A percentile compares a stretch with the other conserved stretches of the same genome.
These are phyloP conservation scores for Anser brachyrhynchus DNA, from an alignment of 2,113 vertebrate genomes.

Conservation along the genomic window DNA sequence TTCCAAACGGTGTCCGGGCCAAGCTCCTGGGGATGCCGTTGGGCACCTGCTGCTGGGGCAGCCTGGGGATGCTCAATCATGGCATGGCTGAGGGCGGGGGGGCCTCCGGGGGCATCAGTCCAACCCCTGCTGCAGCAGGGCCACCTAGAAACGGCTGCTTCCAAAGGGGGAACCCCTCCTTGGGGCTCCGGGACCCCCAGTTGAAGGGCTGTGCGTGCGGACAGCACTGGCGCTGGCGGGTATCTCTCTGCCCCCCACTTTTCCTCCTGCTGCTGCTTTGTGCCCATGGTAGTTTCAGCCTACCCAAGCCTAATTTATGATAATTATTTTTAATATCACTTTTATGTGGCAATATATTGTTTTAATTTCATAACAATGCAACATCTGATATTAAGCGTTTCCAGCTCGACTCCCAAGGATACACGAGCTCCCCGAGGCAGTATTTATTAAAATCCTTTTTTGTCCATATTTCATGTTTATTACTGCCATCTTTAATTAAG, in stretches of 20 bases:
- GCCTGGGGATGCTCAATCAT: no score
- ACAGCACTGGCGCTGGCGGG: no score
- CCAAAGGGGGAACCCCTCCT: no score
- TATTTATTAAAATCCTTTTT: conserved; percentile 4
- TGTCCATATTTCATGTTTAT: conserved; percentile 37
- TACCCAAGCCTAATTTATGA: not conserved
- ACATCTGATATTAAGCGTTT: not conserved
- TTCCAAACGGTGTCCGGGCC: no score
- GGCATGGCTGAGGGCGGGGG: no score
- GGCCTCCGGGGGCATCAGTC: no score
- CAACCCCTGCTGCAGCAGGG: no score
- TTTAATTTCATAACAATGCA: not conserved
- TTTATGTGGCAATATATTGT: not conserved
- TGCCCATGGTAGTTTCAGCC: accelerated
- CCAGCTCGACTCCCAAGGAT: not conserved
- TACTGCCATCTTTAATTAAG: conserved; percentile 67
- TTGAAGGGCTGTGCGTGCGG: no score
- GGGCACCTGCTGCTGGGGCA: no score
- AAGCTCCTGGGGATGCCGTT: no score
- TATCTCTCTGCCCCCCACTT: not conserved
- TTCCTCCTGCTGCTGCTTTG: not conserved
- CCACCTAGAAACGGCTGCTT: no score
- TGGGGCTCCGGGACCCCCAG: no score
- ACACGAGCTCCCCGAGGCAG: not conserved
- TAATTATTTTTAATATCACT: conserved; percentile 33